These are phyloP conservation scores for Gambusia holbrooki DNA, from an alignment of 2,113 vertebrate genomes.

Conservation along the genomic window DNA sequence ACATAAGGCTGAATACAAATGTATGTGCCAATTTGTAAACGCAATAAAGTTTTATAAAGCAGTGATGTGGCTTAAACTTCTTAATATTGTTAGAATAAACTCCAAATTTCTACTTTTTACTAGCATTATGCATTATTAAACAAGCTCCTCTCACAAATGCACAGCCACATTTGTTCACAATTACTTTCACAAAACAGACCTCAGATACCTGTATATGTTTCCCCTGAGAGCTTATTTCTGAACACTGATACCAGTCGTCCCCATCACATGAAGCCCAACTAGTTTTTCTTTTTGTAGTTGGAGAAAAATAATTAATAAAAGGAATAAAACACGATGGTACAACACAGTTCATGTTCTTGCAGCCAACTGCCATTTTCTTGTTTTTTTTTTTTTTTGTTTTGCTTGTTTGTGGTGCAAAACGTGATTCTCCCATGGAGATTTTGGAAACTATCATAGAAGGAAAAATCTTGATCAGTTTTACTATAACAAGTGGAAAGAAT, in stretches of 20 bases:
- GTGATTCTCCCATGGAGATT: too few relatives aligned
- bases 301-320: not conserved
- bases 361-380: not conserved
- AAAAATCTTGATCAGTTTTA: not conserved
- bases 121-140: not conserved
- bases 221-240: not conserved
- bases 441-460: too few relatives aligned
- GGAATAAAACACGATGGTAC: not conserved
- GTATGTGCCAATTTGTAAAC: too few relatives aligned
- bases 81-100: not conserved
- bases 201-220: not conserved
- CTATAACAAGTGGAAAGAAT: not conserved
- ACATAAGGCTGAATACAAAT: too few relatives aligned
- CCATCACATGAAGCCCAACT: not conserved
- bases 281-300: not conserved
- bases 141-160: not conserved
- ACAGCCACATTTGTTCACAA: not conserved
- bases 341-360: not conserved
- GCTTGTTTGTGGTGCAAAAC: not conserved
- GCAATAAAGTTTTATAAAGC: too few relatives aligned
- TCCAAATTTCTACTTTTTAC: not conserved
- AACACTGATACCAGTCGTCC: not conserved
- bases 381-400: too few relatives aligned
- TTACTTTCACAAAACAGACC: not conserved
- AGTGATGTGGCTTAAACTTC: not conserved